Conservation (phyloP, 35 echinoderm and acorn worm species). For the Diadema setosum region DNA sequence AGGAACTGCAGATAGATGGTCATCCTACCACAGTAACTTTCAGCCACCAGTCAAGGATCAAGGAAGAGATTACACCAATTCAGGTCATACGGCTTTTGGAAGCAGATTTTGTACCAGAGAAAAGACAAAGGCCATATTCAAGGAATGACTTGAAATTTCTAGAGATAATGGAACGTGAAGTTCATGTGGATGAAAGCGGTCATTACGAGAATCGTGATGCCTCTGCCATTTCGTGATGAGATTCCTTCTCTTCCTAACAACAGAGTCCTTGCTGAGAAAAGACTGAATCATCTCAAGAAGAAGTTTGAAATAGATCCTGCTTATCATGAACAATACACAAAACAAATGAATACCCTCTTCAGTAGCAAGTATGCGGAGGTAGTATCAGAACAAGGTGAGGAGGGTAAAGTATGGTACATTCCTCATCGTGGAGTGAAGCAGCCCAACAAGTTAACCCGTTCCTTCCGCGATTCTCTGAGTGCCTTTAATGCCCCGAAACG, state of each 20-base stretch:
- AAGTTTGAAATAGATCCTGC: conserved; percentile 30
- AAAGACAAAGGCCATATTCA: background rate
- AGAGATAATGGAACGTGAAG: background rate
- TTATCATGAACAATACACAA: conserved; percentile 19
- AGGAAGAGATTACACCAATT: background rate
- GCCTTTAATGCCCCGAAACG: too few relatives aligned
- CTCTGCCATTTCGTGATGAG: conserved; percentile 50
- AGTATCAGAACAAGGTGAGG: conserved; percentile 4
- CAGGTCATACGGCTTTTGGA: background rate
- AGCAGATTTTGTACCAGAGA: background rate
- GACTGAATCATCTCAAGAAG: conserved; percentile 26
- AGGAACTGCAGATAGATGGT: background rate
- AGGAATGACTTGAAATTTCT: background rate
- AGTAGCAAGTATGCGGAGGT: conserved; percentile 39
- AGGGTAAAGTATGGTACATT: conserved; percentile 35
- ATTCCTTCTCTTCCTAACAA: conserved; percentile 62
- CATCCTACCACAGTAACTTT: background rate
- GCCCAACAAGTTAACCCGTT: background rate
- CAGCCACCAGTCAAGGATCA: background rate
- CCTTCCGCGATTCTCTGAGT: too few relatives aligned
- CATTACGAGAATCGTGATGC: conserved; percentile 44
- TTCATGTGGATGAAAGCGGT: background rate
- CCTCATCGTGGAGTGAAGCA: conserved; percentile 76
- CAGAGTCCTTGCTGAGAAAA: conserved; percentile 2
- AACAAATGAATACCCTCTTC: conserved; percentile 45